Evolutionary conservation across 1,140 invertebrate genomes (phyloP), one percentile per base, ranked within the genome.

Genomic region (Aphaenogaster ashmeadi): DNA sequence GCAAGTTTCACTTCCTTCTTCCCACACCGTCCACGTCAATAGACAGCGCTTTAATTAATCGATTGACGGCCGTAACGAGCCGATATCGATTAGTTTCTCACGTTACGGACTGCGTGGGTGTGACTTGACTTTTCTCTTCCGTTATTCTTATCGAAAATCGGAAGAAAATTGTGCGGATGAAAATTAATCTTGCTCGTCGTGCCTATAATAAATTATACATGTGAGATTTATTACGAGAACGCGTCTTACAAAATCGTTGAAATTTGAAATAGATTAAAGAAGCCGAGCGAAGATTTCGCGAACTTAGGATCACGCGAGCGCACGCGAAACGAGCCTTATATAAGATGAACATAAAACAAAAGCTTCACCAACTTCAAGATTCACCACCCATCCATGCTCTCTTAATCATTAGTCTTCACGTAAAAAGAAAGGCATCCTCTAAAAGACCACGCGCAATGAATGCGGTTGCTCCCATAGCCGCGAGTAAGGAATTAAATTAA

Each of bases 401-500:
- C 90, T 87, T 93, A 94, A 94, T 94, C 93, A 94, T 94, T 89
- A 93, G 93, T 92, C 91, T 93, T 89, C 87, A 89, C 56, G 67
- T 75, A 81, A 89, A 91, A 88, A 75, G 18, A 88, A 72, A 83
- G 33, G 74, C 38, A 88, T 60, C 44, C 44, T 47, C 66, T 54
- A 69, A 80, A 87, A 66, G 83, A 87, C 66, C 71, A 81, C 50
- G 71, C 60, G 66, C 77, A 86, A 44, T 80, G 74, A 36, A 87
- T 77, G 87, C 81, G 44, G 64, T 41, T 79, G 85, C 87, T 74
- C 27, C 69, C 47, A 62, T 86, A 93, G 94, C 94, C 94, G 93
- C 92, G 86, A 94, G 93, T 94, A 85, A 92, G 87, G 92, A 94
- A 95, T 94, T 94, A 93, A 94, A 94, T 94, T 94, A 95, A 94